Conservation (phyloP, 2,888 invertebrate genomes). For the Drosophila mercatorum region DNA sequence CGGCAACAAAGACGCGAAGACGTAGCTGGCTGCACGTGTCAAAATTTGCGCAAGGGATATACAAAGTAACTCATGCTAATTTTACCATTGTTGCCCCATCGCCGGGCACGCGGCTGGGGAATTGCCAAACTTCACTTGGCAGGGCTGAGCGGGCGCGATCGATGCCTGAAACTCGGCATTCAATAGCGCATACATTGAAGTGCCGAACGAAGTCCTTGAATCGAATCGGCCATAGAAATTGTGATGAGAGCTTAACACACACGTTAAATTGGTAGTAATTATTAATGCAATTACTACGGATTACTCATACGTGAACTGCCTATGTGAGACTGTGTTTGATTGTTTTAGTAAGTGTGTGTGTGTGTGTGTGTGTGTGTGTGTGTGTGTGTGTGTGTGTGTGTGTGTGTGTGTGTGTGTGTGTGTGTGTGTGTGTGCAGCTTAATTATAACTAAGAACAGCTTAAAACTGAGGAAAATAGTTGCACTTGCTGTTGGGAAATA, state of each 20-base stretch:
- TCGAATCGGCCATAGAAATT: constrained; percentile 6
- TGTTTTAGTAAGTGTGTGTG: neutral
- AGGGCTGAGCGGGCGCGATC: constrained; percentile 5
- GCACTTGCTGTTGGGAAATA: neutral
- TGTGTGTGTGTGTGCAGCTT: neutral
- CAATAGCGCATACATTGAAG: neutral
- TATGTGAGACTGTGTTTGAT: neutral
- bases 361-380: neutral
- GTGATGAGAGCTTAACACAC: constrained; percentile 6
- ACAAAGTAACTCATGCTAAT: constrained; percentile 76
- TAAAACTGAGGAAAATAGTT: neutral
- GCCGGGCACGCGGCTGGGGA: constrained; percentile 1
- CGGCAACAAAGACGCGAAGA: constrained; percentile 16
- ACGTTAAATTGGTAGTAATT: constrained; percentile 23
- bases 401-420: neutral
- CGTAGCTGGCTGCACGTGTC: constrained; percentile 51
- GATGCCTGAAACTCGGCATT: constrained; percentile 8
- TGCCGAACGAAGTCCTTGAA: neutral
- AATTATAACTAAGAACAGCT: constrained; percentile 7
- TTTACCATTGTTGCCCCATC: constrained; percentile 56
- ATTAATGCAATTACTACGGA: constrained; percentile 20
- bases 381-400: neutral
- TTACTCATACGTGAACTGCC: constrained; percentile 7
- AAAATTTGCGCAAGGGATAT: constrained; percentile 74
- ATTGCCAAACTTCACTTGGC: constrained; percentile 7